Evolutionary conservation across 2,113 vertebrate species (phyloP).

Genomic region (Anser cygnoides): DNA sequence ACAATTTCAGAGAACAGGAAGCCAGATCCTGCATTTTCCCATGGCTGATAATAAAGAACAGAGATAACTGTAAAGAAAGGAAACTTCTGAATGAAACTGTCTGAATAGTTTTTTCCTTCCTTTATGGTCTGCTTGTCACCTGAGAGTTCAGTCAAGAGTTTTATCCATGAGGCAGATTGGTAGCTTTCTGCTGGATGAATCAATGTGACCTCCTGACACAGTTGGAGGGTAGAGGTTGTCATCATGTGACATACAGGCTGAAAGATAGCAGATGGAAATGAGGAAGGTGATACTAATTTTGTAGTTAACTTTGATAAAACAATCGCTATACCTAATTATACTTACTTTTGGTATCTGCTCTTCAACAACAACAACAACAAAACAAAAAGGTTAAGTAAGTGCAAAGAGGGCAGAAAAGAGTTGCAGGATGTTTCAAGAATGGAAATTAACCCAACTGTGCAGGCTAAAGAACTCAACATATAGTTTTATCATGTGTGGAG

Average conservation of each 20-base stretch:
- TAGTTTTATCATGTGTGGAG: background rate
- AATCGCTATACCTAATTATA: background rate
- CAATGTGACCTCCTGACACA: background rate
- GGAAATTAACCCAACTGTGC: background rate
- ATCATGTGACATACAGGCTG: background rate
- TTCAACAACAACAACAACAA: background rate
- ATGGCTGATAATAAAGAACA: background rate
- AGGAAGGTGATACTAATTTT: background rate
- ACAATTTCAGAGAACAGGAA: background rate
- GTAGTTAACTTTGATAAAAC: background rate
- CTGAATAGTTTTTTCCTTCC: background rate
- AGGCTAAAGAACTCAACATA: background rate
- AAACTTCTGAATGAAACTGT: background rate
- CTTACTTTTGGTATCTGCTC: background rate
- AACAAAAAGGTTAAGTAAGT: background rate
- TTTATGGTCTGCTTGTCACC: background rate
- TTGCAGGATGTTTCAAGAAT: background rate
- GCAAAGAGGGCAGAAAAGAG: background rate
- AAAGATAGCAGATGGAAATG: background rate
- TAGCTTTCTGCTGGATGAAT: background rate
- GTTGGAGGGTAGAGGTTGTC: background rate
- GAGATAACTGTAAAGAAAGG: background rate
- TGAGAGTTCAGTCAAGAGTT: background rate
- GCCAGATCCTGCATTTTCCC: background rate
- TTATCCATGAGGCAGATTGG: background rate